Base-by-base conservation (phyloP, 1,140 invertebrate species). In the Drosophila simulans region DNA sequence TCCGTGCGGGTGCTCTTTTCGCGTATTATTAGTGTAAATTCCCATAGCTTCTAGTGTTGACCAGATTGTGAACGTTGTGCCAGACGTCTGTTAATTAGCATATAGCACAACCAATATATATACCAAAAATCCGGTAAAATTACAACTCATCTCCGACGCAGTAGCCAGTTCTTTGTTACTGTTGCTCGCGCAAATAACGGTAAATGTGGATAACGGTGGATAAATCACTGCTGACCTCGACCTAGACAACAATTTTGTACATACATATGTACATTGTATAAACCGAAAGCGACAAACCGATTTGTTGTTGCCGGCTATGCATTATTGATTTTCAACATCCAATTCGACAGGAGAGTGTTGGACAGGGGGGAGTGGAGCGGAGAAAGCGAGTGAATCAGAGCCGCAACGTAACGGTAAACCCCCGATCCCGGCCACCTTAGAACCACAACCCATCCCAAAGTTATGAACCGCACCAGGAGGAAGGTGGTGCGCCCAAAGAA, bases 381-480 rank as follows among this genome's bases (percentile, higher is more conserved):
- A 31, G 49, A 17, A 12, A 51, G 31, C 45, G 11, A 43, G 40
- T 20, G 37, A 71, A 58, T 64, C 27, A 25, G 46, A 53, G 65
- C 53, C 51, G 52, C 73, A 85, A 77, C 66, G 56, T 81, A 86
- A 86, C 66, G 59, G 69, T 86, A 45, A 78, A 70, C 37, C 63
- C 58, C 53, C 39, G 20, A 66, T 22, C 46, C 60, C 53, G 43
- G 43, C 48, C 34, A 12, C n/a, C 25, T 13, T n/a, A 25, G 13
- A 3, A 42, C n/a, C n/a, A 43, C 17, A 31, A 37, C 25, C 10
- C 45, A 48, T 10, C 42, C 45, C 39, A 49, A 34, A 53, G 77
- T 52, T 60, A 92, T 92, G 91, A 92, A 92, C 77, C 89, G 91
- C 48, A 92, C 88, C 53, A 77, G 89, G 71, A 90, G 76, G 59